A percentile compares a stretch with the other conserved stretches of the same genome.
phyloP scores from a whole-genome alignment of 2,113 vertebrate species.

The Oreochromis niloticus region DNA sequence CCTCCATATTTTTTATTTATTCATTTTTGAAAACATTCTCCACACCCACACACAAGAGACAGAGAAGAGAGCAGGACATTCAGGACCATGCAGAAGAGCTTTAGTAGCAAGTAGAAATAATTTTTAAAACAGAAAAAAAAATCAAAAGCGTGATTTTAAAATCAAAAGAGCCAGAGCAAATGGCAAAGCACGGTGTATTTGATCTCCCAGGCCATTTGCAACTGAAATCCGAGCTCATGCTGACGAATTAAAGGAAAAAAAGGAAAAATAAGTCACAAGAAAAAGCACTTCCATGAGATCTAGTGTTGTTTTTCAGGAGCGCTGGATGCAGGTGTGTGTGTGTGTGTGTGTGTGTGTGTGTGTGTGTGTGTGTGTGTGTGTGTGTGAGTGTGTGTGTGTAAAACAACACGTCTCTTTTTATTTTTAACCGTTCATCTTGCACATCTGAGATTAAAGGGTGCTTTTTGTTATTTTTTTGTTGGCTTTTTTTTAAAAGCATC shows the following conservation, averaged over 20 bases:
- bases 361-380: not conserved
- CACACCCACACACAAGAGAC: constrained; percentile 51
- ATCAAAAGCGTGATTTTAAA: constrained; percentile 11
- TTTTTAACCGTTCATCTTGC: constrained; percentile 25
- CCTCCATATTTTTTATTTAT: constrained; percentile 10
- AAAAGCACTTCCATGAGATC: constrained; percentile 61
- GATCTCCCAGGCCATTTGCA: constrained; percentile 56
- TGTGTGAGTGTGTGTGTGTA: not conserved
- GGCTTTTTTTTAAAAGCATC: constrained; percentile 6
- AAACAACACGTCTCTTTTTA: not conserved
- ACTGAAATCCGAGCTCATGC: constrained; percentile 60
- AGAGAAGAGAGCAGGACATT: constrained; percentile 53
- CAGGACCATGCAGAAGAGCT: constrained; percentile 60
- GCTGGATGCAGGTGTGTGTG: constrained; percentile 35
- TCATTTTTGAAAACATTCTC: constrained; percentile 2
- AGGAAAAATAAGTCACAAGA: constrained; percentile 25
- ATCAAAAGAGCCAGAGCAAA: constrained; percentile 50
- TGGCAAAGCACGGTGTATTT: constrained; percentile 38
- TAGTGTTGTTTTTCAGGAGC: constrained; percentile 29
- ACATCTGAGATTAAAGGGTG: constrained; percentile 13
- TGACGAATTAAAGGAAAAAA: constrained; percentile 27
- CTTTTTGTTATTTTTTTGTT: not conserved
- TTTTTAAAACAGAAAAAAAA: not conserved
- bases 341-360: not conserved
- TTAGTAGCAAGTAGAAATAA: constrained; percentile 21